Evolutionary conservation across 2,888 invertebrate genomes (phyloP), one percentile per base, ranked within the genome.

Genomic region (Ischnus inquisitorius): DNA sequence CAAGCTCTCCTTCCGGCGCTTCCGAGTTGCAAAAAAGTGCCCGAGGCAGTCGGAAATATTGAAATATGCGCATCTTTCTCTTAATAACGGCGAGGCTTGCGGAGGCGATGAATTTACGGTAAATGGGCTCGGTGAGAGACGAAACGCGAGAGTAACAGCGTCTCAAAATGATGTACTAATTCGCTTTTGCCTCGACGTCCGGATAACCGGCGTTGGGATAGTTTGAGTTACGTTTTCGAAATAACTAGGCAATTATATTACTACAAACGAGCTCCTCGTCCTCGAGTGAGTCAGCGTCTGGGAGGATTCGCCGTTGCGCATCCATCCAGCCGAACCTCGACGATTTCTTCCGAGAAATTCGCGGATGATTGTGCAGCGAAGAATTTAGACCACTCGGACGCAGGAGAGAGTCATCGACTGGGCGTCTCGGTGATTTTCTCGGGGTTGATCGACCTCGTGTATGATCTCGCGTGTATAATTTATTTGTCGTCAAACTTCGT

Each of bases 401-500:
- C 28, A 62, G 34, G 1, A 28, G 28, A 43, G 34, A 43, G 41
- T 76, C 69, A 79, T 75, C 46, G 74, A 57, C 39, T 19, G 39
- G 25, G 72, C 19, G 46, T 43, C 16, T 60, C 75, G n/a, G 57
- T 39, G 10, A 71, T 83, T 79, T 83, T 43, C 39, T n/a, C 48
- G 51, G 60, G 34, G 62, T 71, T 48, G 22, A 76, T 57, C 57
- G 72, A 72, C 34, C 57, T 43, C 43, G 48, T 8, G 4, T 28
- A 28, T 4, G 51, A 25, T 41, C 22, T 41, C 68, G 22, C 19
- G 12, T 57, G 22, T 57, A 71, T 76, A 57, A 79, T 79, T 79
- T 67, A 75, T 79, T 69, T 62, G 57, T 79, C 75, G 74, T 83
- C 74, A 75, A 83, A 46, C 62, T 65, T 43, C 54, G 46, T 83